A percentile compares a stretch with the other conserved stretches of the same genome.
phyloP scores from a whole-genome alignment of 2,113 vertebrate species.

The Pseudopipra pipra region DNA sequence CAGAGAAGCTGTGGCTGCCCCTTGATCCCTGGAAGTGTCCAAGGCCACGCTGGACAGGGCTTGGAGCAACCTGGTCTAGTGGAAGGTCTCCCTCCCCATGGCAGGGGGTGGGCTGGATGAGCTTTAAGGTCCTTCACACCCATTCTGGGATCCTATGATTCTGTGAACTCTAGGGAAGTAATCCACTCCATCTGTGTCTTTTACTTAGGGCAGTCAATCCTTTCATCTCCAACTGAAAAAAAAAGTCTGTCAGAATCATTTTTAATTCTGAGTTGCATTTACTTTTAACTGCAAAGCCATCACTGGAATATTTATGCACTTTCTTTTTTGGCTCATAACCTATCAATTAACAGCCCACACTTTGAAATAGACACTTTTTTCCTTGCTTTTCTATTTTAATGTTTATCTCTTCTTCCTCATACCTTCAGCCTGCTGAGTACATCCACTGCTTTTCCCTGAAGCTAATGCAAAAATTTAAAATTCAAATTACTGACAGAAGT shows the following conservation, averaged over 20 bases:
- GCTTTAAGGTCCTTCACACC: neutral
- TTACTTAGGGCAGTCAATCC: neutral
- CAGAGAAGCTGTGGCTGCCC: neutral
- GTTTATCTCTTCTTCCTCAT: conserved; percentile 53
- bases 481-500: conserved; percentile 42
- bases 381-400: conserved; percentile 29
- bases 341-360: conserved; percentile 11
- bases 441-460: conserved; percentile 32
- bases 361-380: conserved; percentile 32
- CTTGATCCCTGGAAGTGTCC: neutral
- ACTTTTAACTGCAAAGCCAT: neutral
- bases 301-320: neutral
- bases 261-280: neutral
- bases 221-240: neutral
- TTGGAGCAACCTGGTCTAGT: neutral
- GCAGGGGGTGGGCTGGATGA: neutral
- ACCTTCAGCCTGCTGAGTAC: neutral
- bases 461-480: conserved; percentile 56
- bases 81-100: neutral
- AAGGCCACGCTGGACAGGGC: neutral
- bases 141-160: neutral
- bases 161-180: neutral
- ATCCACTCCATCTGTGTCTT: neutral
- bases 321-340: neutral
- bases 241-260: neutral